These are phyloP conservation scores for Mylabris sibirica DNA, from an alignment of 2,888 invertebrate species.

Conservation along the genomic window DNA sequence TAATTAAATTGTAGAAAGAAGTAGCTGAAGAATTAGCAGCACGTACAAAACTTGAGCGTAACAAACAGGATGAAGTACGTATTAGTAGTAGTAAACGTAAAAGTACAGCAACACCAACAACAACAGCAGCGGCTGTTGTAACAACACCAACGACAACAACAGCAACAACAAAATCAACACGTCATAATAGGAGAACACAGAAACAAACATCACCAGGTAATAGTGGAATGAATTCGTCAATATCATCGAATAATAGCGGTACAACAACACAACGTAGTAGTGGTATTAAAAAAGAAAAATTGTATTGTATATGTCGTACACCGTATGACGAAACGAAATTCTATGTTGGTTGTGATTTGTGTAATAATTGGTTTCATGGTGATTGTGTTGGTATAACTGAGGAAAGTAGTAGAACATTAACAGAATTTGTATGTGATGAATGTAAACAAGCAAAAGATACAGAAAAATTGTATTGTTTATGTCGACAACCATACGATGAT, in stretches of 20 bases:
- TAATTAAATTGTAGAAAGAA: slow-evolving; percentile 68
- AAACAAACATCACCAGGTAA: slow-evolving; percentile 31
- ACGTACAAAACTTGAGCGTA: slow-evolving; percentile 75
- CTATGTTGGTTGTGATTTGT: slow-evolving; percentile 97
- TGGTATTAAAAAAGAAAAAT: slow-evolving; percentile 72
- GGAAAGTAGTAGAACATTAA: slow-evolving; percentile 87
- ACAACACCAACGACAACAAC: slow-evolving; percentile 31
- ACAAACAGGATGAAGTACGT: slow-evolving; percentile 67
- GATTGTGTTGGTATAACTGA: slow-evolving; percentile 95
- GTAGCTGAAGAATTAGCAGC: slow-evolving; percentile 76
- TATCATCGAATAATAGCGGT: not conserved
- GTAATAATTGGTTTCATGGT: slow-evolving; percentile 99
- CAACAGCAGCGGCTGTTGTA: slow-evolving; percentile 42
- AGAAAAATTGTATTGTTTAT: slow-evolving; percentile 94
- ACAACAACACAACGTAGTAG: slow-evolving; percentile 42
- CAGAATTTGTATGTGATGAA: slow-evolving; percentile 88
- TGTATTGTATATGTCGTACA: slow-evolving; percentile 91
- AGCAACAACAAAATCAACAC: slow-evolving; percentile 37
- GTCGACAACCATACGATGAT: slow-evolving; percentile 96
- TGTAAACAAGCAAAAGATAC: slow-evolving; percentile 86
- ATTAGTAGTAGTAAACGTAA: slow-evolving; percentile 68
- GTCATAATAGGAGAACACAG: slow-evolving; percentile 37
- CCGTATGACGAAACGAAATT: slow-evolving; percentile 97
- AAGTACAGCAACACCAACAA: slow-evolving; percentile 61
- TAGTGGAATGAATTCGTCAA: not conserved